Evolutionary conservation across 1,140 invertebrate genomes (phyloP).

Genomic region (Neodiprion virginianus): DNA sequence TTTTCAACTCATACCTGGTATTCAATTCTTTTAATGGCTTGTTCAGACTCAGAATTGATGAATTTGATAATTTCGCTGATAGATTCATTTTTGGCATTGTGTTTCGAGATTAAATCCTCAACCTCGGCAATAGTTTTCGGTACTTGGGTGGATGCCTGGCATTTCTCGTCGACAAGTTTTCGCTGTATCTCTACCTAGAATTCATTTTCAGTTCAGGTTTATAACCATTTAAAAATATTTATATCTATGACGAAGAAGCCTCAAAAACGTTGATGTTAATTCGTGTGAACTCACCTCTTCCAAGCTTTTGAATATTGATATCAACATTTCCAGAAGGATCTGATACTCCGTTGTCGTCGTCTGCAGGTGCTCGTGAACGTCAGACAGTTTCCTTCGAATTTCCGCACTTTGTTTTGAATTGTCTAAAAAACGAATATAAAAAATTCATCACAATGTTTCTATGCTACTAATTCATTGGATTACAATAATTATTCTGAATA

Average conservation of each 20-base stretch:
- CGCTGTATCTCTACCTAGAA: constrained; percentile 63
- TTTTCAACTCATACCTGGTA: constrained; percentile 64
- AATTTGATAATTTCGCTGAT: constrained; percentile 68
- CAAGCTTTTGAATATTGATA: constrained; percentile 73
- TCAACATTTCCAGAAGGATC: constrained; percentile 74
- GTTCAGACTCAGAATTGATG: constrained; percentile 68
- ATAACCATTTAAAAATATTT: background rate
- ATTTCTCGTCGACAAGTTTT: constrained; percentile 58
- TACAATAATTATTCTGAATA: constrained; percentile 26
- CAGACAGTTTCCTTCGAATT: constrained; percentile 68
- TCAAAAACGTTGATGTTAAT: constrained; percentile 34
- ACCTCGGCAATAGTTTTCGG: constrained; percentile 60
- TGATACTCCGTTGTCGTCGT: constrained; percentile 77
- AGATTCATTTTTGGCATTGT: constrained; percentile 66
- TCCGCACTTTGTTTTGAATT: constrained; percentile 54
- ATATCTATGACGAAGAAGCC: constrained; percentile 8
- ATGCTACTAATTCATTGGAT: background rate
- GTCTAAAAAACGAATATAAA: constrained; percentile 30
- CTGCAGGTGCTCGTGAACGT: constrained; percentile 72
- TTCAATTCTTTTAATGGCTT: constrained; percentile 69
- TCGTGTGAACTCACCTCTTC: constrained; percentile 65
- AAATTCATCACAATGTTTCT: background rate
- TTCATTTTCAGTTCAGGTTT: background rate
- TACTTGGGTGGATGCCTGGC: constrained; percentile 44
- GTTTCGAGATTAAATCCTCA: constrained; percentile 64